phyloP scores from a whole-genome alignment of 2,113 vertebrate species.

The Trematomus loennbergii region DNA sequence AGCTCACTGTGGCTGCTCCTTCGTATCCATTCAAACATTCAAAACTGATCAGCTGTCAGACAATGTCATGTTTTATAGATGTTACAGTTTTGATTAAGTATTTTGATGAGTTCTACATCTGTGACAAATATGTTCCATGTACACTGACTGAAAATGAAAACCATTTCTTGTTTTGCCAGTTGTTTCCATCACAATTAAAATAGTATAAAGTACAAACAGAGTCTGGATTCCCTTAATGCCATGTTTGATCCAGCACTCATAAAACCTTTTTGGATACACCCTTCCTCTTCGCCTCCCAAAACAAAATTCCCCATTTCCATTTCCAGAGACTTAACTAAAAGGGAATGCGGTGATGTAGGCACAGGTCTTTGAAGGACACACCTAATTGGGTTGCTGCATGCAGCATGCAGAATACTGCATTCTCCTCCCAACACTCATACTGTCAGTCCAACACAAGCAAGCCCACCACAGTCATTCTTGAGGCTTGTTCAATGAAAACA shows the following conservation, averaged over 20 bases:
- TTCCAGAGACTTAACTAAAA: background rate
- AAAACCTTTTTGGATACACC: background rate
- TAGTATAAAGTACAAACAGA: background rate
- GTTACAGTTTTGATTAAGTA: background rate
- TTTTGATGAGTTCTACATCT: background rate
- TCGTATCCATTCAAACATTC: background rate
- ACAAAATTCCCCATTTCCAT: background rate
- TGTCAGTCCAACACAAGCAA: conserved; percentile 15
- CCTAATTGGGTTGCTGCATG: conserved; percentile 10
- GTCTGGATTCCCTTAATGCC: conserved; percentile 13
- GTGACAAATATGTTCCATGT: background rate
- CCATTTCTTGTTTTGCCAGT: background rate
- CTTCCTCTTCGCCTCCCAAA: background rate
- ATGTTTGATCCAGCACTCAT: background rate
- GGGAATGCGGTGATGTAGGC: background rate
- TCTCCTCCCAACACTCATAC: conserved; percentile 29
- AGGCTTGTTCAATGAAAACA: conserved; percentile 15
- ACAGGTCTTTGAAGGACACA: conserved; percentile 1
- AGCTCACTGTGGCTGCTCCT: background rate
- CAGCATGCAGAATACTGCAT: conserved; percentile 1
- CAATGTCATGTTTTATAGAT: background rate
- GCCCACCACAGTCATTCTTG: conserved; percentile 6
- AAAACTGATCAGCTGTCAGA: background rate
- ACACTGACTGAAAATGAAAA: background rate
- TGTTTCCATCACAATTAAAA: background rate